Evolutionary conservation across 2,888 invertebrate genomes (phyloP), one percentile per base, ranked within the genome.

Genomic region (Hydrotaea diabolus): DNA sequence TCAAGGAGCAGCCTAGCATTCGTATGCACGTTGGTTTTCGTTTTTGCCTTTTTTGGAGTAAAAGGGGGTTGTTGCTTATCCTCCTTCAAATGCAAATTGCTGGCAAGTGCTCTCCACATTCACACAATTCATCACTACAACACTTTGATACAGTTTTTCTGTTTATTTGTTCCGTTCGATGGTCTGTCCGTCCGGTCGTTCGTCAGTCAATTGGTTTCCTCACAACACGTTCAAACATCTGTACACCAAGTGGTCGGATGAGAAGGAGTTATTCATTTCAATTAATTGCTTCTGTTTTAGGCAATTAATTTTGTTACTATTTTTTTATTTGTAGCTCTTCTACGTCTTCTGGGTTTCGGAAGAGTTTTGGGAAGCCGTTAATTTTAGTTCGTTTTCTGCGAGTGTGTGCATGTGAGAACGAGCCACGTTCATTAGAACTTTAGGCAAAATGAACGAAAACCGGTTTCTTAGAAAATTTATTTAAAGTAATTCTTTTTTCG

Each of bases 221-320:
- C 46, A 43, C 46, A 46, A 69, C 2, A 46, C 69, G 43, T 39
- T n/a, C 66, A 19, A 55, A 55, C 55, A 55, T 8, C 19, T 15
- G 15, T 11, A 59, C 2, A 69, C 17, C 69, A 69, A 69, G 69
- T 69, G 43, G 23, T 39, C 21, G 23, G 7, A 2, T 15, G 43
- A 46, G 46, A 15, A 39, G 69, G 69, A 69, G 69, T 69, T 69
- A 17, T 81, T 82, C 77, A 74, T 80, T 85, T 85, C 73, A 86
- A 86, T 86, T 86, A 86, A 86, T 85, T 80, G 85, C 74, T 85
- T 85, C 74, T 71, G 79, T 80, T 86, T 86, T 85, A 80, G 83
- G 85, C 86, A 86, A 85, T 86, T 84, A 83, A 86, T 86, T 85
- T 74, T 49, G 76, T 76, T 72, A 66, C 53, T 46, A 66, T 77